Base-by-base conservation (phyloP, 2,113 vertebrate genomes). In the Semnornis frantzii region DNA sequence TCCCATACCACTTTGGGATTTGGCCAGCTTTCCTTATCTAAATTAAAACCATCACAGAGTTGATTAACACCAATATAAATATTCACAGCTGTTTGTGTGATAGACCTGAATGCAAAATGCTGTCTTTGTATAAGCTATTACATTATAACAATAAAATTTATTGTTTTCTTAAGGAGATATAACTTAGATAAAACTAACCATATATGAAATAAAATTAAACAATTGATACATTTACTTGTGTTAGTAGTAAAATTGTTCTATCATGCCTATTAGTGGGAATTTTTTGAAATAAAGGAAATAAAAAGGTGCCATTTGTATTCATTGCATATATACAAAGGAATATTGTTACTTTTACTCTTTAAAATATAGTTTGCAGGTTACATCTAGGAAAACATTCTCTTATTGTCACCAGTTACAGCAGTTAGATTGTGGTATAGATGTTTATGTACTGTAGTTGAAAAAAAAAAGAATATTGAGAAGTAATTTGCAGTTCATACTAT, bases 11-110 rank as follows among this genome's bases (percentile, higher is more conserved):
- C 24, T 84, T 66, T 44, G 42, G 83, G 71, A 93, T 92, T 91
- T 94, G 65, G 24, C 55, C 87, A 91, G 90, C 50, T 48, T 86
- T 94, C 52, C 72, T 93, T 96, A 96, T 90, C 86, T 96, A 94
- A 96, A 92, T 93, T 96, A 95, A 92, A 93, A 79, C 8, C 18
- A 65, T 90, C 58, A 84, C 69, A 87, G 74, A 76, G 60, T 93
- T 94, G 95, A 92, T 95, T 96, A 96, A 85, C 70, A 87, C 24
- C 46, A 87, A 91, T 81, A 95, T 48, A 96, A 97, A 94, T 87
- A 95, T 74, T 92, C 71, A 82, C n/a, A 95, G 48, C 62, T 93
- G 39, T 93, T 77, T 94, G 15, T 62, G 79, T 69, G 89, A 90
- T 83, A 86, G 57, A 52, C 79, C 14, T 94, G 77, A 94, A 82